Evolutionary conservation across 2,888 invertebrate genomes (phyloP), one percentile per base, ranked within the genome.

Genomic region (Dendrolimus pini): DNA sequence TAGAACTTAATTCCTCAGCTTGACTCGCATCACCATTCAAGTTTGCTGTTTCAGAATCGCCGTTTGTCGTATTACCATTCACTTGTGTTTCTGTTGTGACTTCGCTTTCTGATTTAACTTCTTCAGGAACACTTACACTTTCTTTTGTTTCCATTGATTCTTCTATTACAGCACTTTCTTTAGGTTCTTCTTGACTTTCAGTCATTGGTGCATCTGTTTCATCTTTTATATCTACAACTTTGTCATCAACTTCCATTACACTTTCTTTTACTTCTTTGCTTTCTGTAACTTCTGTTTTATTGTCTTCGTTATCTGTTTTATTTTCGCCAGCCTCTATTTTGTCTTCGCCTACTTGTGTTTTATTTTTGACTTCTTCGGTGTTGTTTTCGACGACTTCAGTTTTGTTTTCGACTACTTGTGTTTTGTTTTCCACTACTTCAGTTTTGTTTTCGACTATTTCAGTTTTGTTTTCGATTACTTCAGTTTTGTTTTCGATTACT

Each of bases 21-120:
- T 82, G 81, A 60, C 72, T 79, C 7, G 78, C 66, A 58, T 85
- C 79, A 7, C 89, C 89, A 56, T 89, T 89, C 60, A 81, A 62
- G 62, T 75, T 80, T 3, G 73, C 70, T 7, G 66, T 62, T 56
- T 73, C 71, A 2, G 74, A 58, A 54, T 82, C 77, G 7, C 88
- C 84, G 55, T 89, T 86, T 2, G 80, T 79, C 41, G 77, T 59
- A 64, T 86, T 84, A 1, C 88, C 88, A 59, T 91, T 91, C 1
- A 88, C 65, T 67, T 85, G 79, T 12, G 75, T 64, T 61, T 83
- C 82, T 62, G 72, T 72, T 13, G 65, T 61, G 30, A 30, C 30
- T 53, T 78, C 79, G 54, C 58, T 69, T 42, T 75, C 78, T 13
- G 62, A 59, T 62, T 72, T 72, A 9, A 57, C 65, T 18, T 72